These are phyloP conservation scores for Euura saliciscinereae DNA, from an alignment of 1,140 invertebrate genomes.

Conservation along the genomic window DNA sequence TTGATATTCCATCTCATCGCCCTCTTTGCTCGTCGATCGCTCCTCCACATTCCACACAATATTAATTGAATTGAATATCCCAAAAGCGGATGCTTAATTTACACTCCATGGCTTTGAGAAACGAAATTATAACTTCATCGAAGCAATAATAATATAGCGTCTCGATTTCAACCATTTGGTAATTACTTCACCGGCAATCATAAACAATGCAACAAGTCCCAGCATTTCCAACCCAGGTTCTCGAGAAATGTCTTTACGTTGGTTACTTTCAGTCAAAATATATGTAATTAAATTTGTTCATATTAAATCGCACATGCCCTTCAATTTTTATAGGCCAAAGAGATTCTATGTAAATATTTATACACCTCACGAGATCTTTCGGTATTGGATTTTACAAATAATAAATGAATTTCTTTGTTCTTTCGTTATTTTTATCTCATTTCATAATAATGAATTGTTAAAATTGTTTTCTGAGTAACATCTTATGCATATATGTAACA, in stretches of 20 bases:
- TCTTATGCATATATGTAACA: constrained; percentile 64
- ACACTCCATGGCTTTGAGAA: not conserved
- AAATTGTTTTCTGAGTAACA: constrained; percentile 44
- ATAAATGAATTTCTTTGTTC: not conserved
- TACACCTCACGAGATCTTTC: not conserved
- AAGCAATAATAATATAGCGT: not conserved
- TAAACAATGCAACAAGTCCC: not conserved
- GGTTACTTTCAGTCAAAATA: constrained; percentile 46
- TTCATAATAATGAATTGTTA: constrained; percentile 3
- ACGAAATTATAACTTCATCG: no score
- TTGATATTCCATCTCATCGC: not conserved
- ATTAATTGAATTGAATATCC: not conserved
- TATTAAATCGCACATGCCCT: not conserved
- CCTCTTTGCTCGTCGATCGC: no score
- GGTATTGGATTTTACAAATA: not conserved
- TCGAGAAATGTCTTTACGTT: constrained; percentile 33
- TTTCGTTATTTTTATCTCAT: not conserved
- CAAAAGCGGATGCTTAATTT: not conserved
- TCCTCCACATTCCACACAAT: no score
- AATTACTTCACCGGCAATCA: no score
- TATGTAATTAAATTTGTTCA: constrained; percentile 31
- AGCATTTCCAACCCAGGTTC: constrained; percentile 8
- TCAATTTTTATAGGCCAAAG: constrained; percentile 1
- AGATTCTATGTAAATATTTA: not conserved
- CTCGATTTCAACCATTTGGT: no score